Evolutionary conservation across 2,888 invertebrate genomes (phyloP).

Genomic region (Alsophila aescularia): DNA sequence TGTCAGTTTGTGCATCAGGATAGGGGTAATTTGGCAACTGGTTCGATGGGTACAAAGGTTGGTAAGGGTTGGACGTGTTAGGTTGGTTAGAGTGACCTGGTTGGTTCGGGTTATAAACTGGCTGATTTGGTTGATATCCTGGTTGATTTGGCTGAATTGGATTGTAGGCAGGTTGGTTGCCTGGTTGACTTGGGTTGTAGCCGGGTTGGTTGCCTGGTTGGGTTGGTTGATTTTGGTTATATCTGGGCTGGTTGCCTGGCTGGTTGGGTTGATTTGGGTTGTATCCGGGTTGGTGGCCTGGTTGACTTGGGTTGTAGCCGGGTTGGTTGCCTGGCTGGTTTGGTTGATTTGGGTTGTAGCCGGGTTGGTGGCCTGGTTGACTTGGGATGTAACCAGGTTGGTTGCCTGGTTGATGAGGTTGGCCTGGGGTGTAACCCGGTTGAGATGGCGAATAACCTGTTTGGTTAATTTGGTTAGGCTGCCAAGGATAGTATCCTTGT

Average conservation of each 20-base stretch:
- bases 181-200: constrained; percentile 3
- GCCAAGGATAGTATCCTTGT: not conserved
- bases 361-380: constrained; percentile 15
- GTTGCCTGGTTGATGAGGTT: constrained; percentile 19
- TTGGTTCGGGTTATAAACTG: constrained; percentile 20
- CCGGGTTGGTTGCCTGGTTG: no score
- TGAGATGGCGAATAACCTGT: constrained; percentile 18
- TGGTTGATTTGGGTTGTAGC: constrained; percentile 14
- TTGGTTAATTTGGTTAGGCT: not conserved
- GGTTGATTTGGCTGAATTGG: constrained; percentile 1
- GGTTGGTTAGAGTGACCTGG: constrained; percentile 10
- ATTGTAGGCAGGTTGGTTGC: constrained; percentile 9
- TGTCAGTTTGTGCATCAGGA: constrained; percentile 27
- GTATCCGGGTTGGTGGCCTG: constrained; percentile 20
- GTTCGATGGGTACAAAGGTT: constrained; percentile 27
- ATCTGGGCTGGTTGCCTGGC: not conserved
- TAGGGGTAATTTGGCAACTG: constrained; percentile 28
- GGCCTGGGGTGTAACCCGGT: constrained; percentile 27
- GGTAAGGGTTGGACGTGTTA: not conserved
- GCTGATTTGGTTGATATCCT: constrained; percentile 7
- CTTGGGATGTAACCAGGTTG: constrained; percentile 27
- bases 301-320: constrained; percentile 14
- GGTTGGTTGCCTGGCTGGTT: constrained; percentile 19
- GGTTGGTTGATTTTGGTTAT: not conserved
- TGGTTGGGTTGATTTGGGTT: not conserved